Conservation (phyloP, 1,140 invertebrate genomes). For the Cherax destructor region DNA sequence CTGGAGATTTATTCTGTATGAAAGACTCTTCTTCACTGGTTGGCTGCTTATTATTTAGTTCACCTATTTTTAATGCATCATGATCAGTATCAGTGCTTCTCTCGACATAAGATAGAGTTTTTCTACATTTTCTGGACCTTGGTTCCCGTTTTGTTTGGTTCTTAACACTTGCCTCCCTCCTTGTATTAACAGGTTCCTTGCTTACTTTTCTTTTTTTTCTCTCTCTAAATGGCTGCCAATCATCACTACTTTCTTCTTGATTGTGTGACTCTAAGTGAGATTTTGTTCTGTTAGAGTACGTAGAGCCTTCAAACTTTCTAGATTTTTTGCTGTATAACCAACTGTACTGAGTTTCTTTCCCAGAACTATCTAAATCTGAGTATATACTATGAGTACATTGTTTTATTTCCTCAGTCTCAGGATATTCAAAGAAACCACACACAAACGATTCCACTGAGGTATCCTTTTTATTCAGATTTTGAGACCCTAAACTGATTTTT, state of each 20-base stretch:
- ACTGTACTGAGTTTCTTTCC: not conserved
- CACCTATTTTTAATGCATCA: not conserved
- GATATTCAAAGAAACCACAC: not conserved
- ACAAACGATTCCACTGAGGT: not conserved
- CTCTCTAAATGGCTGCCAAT: not conserved
- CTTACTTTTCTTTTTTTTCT: not conserved
- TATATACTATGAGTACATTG: not conserved
- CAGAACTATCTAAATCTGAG: slow-evolving; percentile 1
- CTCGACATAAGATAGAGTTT: not conserved
- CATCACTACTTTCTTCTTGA: not conserved
- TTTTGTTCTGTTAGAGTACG: not conserved
- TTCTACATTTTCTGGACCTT: too few species aligned
- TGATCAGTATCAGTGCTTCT: not conserved
- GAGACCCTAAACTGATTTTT: not conserved
- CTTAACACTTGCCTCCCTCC: not conserved
- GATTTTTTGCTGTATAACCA: not conserved
- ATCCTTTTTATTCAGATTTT: not conserved
- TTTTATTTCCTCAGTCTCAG: not conserved
- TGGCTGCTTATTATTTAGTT: not conserved
- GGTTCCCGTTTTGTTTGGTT: not conserved
- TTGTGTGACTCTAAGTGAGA: not conserved
- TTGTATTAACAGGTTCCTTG: too few species aligned
- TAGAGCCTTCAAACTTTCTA: not conserved
- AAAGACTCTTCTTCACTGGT: not conserved
- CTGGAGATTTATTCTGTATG: not conserved